phyloP scores from a whole-genome alignment of 2,113 vertebrate species.

The Pogona vitticeps region DNA sequence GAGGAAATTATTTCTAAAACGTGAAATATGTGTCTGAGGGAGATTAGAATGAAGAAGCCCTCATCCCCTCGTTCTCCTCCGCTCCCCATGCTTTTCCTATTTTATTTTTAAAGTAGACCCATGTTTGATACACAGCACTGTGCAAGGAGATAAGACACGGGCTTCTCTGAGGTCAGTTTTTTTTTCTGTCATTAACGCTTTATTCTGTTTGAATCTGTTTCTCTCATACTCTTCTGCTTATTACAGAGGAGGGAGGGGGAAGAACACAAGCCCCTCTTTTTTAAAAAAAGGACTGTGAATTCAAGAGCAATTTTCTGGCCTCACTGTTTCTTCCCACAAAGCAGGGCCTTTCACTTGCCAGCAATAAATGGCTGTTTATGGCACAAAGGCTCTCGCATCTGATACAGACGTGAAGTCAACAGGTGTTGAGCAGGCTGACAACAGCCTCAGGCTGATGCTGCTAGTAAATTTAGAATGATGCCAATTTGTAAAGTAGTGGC shows the following conservation, averaged over 20 bases:
- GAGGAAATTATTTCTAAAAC: constrained; percentile 40
- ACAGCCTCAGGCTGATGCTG: constrained; percentile 51
- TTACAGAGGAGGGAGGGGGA: not conserved
- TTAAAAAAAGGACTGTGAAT: constrained; percentile 57
- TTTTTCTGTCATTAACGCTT: constrained; percentile 37
- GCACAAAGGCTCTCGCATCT: constrained; percentile 47
- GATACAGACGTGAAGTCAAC: constrained; percentile 50
- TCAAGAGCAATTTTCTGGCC: constrained; percentile 60
- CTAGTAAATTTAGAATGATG: constrained; percentile 49
- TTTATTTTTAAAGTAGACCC: constrained; percentile 38
- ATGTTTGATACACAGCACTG: constrained; percentile 56
- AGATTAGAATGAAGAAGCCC: constrained; percentile 70
- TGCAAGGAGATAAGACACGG: constrained; percentile 44
- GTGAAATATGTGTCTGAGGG: constrained; percentile 45
- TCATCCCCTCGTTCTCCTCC: constrained; percentile 7
- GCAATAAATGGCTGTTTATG: constrained; percentile 51
- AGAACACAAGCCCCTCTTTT: constrained; percentile 57
- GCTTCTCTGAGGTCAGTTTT: constrained; percentile 48
- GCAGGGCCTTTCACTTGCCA: constrained; percentile 59
- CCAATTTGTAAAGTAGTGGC: constrained; percentile 31
- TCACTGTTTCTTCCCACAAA: constrained; percentile 47
- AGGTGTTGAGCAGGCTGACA: constrained; percentile 60
- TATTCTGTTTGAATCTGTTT: constrained; percentile 52
- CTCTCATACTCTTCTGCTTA: constrained; percentile 55
- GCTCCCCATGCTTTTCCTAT: constrained; percentile 18